Evolutionary conservation across 2,113 vertebrate species (phyloP).

Genomic region (Diadophis punctatus): DNA sequence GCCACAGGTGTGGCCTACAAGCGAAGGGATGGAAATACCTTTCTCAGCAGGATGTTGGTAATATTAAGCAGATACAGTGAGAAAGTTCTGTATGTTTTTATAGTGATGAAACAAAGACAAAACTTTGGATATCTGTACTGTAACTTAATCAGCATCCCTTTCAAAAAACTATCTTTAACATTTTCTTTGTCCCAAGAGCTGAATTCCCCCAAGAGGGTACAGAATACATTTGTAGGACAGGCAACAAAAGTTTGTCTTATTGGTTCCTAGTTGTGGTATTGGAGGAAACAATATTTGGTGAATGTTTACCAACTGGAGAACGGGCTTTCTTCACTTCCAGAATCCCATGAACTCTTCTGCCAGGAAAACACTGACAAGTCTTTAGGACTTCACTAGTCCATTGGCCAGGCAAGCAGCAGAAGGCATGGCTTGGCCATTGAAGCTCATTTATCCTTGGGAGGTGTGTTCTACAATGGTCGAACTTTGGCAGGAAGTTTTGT

Average conservation of each 20-base stretch:
- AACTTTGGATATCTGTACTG: background rate
- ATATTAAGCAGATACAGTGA: background rate
- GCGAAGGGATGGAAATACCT: background rate
- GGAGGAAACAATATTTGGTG: background rate
- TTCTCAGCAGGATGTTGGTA: background rate
- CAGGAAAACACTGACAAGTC: background rate
- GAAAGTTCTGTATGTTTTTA: background rate
- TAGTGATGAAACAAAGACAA: background rate
- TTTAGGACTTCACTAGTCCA: background rate
- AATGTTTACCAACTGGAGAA: background rate
- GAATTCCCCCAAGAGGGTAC: background rate
- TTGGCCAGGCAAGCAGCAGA: background rate
- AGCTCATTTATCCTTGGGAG: background rate
- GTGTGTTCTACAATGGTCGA: background rate
- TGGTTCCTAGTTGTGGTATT: background rate
- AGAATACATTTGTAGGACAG: background rate
- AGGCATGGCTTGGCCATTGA: background rate
- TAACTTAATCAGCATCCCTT: background rate
- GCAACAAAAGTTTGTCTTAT: background rate
- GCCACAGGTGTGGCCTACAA: background rate
- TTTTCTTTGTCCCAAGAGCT: background rate
- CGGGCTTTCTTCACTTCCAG: background rate
- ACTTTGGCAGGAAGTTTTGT: background rate
- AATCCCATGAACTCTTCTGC: background rate
- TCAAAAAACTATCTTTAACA: background rate